Base-by-base conservation (phyloP, 1,140 invertebrate genomes). In the Hylaeus volcanicus region DNA sequence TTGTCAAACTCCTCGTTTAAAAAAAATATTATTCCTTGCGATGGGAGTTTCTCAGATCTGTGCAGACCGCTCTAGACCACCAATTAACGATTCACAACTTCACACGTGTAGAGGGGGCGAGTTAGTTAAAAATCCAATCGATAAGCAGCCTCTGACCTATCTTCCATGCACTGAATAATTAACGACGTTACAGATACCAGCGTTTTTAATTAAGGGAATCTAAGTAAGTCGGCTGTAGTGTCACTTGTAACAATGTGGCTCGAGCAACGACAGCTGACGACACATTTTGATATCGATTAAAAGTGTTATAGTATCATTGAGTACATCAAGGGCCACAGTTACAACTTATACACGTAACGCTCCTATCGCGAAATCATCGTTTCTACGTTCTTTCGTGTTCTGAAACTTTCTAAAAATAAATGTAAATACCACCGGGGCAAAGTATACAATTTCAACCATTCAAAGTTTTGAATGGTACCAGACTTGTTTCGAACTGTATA, bases 81-180 rank as follows among this genome's bases (percentile, higher is more conserved):
- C 66, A 73, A 83, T 53, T 63, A 58, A 64, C 74, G 73, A 83
- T 86, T 86, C 85, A 76, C 81, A 72, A 78, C 65, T 61, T 55
- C 55, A 15, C 56, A n/a, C 37, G 61, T 71, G 55, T 41, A 64
- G n/a, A 55, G 26, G 12, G n/a, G 65, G 39, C 60, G 56, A 48
- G 78, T 73, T 76, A 81, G 81, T 86, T 86, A 83, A 80, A 86
- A 87, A 76, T 83, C 68, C 82, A 51, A 86, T 87, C 85, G 85
- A 87, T 87, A 66, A 69, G 64, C 82, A 68, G 48, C 71, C 76
- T 74, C 45, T 84, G 77, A 85, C 75, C 77, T 58, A 74, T 70
- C 70, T 70, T 58, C 56, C 53, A 65, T 53, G 73, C n/a, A n/a
- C 15, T 80, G 83, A 85, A 85, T 85, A 84, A 85, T 80, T 84